A percentile compares a stretch with the other conserved stretches of the same genome.
Conservation (phyloP, 2,888 invertebrate genomes). For the Hypomecis atomaria region DNA sequence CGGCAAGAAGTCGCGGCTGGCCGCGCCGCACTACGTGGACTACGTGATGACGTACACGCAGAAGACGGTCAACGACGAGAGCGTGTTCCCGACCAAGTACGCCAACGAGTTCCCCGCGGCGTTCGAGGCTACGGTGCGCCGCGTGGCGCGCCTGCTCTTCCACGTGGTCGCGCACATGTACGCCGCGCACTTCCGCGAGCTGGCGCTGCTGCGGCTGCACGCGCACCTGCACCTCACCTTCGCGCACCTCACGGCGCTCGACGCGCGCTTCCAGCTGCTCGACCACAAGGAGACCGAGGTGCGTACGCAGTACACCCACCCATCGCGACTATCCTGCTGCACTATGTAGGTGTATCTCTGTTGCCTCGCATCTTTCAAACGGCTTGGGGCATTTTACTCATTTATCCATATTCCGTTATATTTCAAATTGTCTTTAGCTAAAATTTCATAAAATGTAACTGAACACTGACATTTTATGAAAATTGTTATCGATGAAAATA, state of each 20-base stretch:
- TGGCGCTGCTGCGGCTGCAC: slow-evolving; percentile 96
- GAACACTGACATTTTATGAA: too few species aligned
- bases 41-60: slow-evolving; percentile 99
- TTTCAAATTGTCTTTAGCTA: too few species aligned
- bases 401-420: too few species aligned
- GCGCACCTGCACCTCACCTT: slow-evolving; percentile 98
- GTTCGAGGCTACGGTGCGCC: slow-evolving; percentile 97
- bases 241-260: slow-evolving; percentile 95
- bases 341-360: too few species aligned
- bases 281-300: slow-evolving; percentile 97
- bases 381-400: too few species aligned
- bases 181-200: slow-evolving; percentile 98
- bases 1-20: slow-evolving; percentile 98
- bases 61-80: slow-evolving; percentile 98
- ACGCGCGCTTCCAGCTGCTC: slow-evolving; percentile 94
- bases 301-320: too few species aligned
- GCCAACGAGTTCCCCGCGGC: slow-evolving; percentile 97
- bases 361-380: too few species aligned
- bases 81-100: slow-evolving; percentile 99
- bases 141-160: slow-evolving; percentile 97
- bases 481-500: too few species aligned
- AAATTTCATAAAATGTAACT: too few species aligned
- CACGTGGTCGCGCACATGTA: slow-evolving; percentile 99
- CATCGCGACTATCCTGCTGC: too few species aligned
- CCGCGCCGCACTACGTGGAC: slow-evolving; percentile 99